Conservation (phyloP, 1,140 invertebrate genomes). For the Armadillidium nasatum region DNA sequence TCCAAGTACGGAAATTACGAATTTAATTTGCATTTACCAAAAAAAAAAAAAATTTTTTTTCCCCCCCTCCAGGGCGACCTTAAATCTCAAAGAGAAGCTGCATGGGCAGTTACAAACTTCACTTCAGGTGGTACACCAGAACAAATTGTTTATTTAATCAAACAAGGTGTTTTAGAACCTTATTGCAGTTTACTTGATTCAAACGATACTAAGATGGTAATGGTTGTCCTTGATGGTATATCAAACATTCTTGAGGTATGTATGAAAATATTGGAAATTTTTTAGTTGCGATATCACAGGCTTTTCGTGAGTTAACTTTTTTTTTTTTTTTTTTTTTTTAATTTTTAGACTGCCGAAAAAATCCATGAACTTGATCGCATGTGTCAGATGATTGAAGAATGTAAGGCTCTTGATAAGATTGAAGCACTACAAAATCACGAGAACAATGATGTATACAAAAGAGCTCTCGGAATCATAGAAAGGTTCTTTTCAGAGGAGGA, state of each 20-base stretch:
- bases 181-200: constrained; percentile 56
- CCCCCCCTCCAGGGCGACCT: constrained; percentile 69
- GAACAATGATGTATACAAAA: constrained; percentile 76
- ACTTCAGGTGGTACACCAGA: constrained; percentile 66
- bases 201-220: constrained; percentile 58
- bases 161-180: constrained; percentile 53
- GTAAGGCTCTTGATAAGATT: constrained; percentile 68
- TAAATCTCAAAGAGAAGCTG: constrained; percentile 72
- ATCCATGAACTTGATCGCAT: constrained; percentile 54
- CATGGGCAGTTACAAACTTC: constrained; percentile 75
- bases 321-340: neutral
- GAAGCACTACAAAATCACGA: constrained; percentile 68
- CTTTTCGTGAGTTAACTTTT: too few relatives aligned
- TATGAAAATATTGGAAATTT: neutral
- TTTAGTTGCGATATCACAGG: too few relatives aligned
- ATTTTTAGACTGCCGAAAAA: constrained; percentile 54
- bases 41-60: too few relatives aligned
- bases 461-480: constrained; percentile 74
- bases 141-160: constrained; percentile 63
- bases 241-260: constrained; percentile 57
- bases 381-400: constrained; percentile 60
- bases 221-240: constrained; percentile 62
- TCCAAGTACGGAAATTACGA: neutral
- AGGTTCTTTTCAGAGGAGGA: constrained; percentile 52
- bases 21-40: neutral